Percentiles rank a stretch among this genome's conserved stretches.
phyloP scores from a whole-genome alignment of 2,888 invertebrate species.

The Apotomis capreana region DNA sequence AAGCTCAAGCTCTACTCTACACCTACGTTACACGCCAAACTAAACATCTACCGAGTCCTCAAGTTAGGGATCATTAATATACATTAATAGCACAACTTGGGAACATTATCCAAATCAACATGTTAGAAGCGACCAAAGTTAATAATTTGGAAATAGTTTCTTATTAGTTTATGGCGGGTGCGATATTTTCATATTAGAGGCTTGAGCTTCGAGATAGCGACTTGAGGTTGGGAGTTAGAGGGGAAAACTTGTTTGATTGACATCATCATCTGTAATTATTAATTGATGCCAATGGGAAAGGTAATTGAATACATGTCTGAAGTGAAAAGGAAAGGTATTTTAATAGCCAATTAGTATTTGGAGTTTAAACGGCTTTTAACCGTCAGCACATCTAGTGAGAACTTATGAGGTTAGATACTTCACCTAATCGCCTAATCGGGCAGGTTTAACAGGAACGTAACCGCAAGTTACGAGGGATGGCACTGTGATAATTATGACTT shows the following conservation, averaged over 20 bases:
- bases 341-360: no score
- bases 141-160: constrained; percentile 46
- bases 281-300: no score
- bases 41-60: constrained; percentile 36
- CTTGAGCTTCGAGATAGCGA: constrained; percentile 16
- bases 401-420: no score
- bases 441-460: no score
- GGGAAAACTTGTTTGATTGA: neutral
- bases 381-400: no score
- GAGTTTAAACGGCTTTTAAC: no score
- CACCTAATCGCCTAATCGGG: no score
- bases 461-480: no score
- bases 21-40: constrained; percentile 31
- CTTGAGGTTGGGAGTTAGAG: neutral
- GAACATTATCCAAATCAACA: constrained; percentile 45
- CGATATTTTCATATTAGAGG: constrained; percentile 42
- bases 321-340: no score
- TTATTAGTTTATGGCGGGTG: constrained; percentile 40
- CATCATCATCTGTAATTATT: neutral
- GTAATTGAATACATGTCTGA: no score
- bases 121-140: constrained; percentile 43
- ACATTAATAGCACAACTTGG: constrained; percentile 41
- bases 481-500: no score
- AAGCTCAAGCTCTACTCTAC: constrained; percentile 13
- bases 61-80: constrained; percentile 42